Evolutionary conservation across 64 coral and sea anemone species (phyloP).

Genomic region (Platygyra sinensis): DNA sequence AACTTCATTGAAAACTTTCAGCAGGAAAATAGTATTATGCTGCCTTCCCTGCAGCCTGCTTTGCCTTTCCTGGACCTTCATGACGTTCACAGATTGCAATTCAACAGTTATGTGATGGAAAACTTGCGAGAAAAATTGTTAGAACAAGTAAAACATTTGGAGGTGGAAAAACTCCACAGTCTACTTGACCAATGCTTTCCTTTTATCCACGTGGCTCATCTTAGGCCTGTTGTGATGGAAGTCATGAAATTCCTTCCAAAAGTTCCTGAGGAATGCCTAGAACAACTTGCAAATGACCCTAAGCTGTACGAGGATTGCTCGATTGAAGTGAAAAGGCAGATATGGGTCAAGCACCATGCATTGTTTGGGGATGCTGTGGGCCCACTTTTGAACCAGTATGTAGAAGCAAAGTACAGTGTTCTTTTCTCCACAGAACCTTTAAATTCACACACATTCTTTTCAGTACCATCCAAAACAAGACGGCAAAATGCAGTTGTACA

Average conservation of each 20-base stretch:
- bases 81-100: conserved; percentile 82
- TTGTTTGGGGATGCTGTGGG: conserved; percentile 98
- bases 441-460: conserved; percentile 83
- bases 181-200: conserved; percentile 86
- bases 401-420: conserved; percentile 83
- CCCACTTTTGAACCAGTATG: conserved; percentile 92
- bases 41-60: conserved; percentile 95
- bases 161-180: conserved; percentile 69
- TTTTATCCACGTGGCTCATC: conserved; percentile 87
- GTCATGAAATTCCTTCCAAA: conserved; percentile 90
- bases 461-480: conserved; percentile 84
- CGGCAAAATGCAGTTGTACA: conserved; percentile 90
- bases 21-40: conserved; percentile 93
- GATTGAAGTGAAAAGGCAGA: conserved; percentile 97
- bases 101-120: conserved; percentile 94
- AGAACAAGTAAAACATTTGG: conserved; percentile 76
- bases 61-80: conserved; percentile 96
- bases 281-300: conserved; percentile 85
- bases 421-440: conserved; percentile 80
- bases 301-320: conserved; percentile 85
- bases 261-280: conserved; percentile 90
- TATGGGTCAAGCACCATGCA: conserved; percentile 96
- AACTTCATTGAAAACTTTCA: conserved; percentile 92
- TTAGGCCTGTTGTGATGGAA: conserved; percentile 91
- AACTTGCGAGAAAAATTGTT: conserved; percentile 89